These are phyloP conservation scores for Sepiola atlantica DNA, from an alignment of 2,888 invertebrate genomes.

Conservation along the genomic window DNA sequence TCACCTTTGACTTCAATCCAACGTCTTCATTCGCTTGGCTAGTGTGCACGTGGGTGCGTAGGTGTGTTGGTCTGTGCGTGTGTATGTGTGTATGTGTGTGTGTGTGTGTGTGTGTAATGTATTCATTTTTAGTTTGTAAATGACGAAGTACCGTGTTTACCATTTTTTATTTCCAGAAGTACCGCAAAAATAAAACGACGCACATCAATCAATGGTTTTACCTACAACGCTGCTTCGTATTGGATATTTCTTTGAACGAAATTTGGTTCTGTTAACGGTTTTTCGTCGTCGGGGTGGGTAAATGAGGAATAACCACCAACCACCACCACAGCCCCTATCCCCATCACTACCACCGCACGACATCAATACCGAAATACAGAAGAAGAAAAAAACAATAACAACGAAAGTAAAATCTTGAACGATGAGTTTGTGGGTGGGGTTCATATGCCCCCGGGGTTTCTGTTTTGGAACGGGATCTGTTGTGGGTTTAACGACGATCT, in stretches of 20 bases:
- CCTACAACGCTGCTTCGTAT: neutral
- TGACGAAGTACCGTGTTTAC: neutral
- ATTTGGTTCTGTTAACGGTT: neutral
- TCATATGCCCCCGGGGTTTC: neutral
- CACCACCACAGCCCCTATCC: neutral
- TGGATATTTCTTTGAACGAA: neutral
- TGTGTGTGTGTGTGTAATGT: no score
- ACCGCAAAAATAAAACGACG: neutral
- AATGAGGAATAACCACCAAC: neutral
- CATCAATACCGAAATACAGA: neutral
- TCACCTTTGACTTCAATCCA: no score
- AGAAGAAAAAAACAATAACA: neutral
- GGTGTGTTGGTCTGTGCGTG: no score
- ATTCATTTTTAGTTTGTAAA: neutral
- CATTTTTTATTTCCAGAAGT: neutral
- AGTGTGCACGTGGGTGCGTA: no score
- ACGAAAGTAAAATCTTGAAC: neutral
- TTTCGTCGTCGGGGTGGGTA: neutral
- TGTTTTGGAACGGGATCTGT: neutral
- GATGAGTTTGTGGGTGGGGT: neutral
- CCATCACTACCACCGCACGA: neutral
- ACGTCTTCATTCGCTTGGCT: no score
- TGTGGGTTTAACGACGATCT: neutral
- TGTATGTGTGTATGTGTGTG: no score
- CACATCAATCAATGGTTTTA: neutral